phyloP scores from a whole-genome alignment of 2,888 invertebrate genomes.

The Microplitis deprimator region DNA sequence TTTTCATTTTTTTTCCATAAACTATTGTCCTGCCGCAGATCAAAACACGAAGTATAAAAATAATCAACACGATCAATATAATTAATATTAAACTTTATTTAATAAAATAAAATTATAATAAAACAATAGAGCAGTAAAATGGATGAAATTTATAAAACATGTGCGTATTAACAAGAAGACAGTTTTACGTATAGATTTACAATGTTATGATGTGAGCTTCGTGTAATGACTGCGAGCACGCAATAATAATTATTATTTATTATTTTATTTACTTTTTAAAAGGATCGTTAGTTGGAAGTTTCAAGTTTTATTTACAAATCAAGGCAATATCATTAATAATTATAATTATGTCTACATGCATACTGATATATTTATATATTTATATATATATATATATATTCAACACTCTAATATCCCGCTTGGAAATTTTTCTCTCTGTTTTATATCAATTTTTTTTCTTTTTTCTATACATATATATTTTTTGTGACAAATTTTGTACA shows the following conservation, averaged over 20 bases:
- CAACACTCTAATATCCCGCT: conserved; percentile 58
- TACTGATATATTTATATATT: conserved; percentile 47
- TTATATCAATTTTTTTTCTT: conserved; percentile 35
- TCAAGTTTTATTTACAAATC: conserved; percentile 69
- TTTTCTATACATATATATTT: conserved; percentile 38
- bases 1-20: not conserved
- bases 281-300: conserved; percentile 63
- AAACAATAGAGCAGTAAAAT: conserved; percentile 34
- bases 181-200: conserved; percentile 8
- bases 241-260: not conserved
- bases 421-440: conserved; percentile 47
- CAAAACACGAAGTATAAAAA: conserved; percentile 27
- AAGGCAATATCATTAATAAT: conserved; percentile 66
- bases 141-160: conserved; percentile 27
- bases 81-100: not conserved
- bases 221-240: conserved; percentile 31
- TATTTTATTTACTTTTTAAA: conserved; percentile 8
- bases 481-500: conserved; percentile 59
- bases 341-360: conserved; percentile 58
- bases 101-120: conserved; percentile 9
- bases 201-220: conserved; percentile 38
- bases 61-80: not conserved
- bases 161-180: conserved; percentile 25
- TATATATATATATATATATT: conserved; percentile 30
- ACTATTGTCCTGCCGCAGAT: conserved; percentile 33